Base-by-base conservation (phyloP, 2,113 vertebrate genomes). In the Polyodon spathula region DNA sequence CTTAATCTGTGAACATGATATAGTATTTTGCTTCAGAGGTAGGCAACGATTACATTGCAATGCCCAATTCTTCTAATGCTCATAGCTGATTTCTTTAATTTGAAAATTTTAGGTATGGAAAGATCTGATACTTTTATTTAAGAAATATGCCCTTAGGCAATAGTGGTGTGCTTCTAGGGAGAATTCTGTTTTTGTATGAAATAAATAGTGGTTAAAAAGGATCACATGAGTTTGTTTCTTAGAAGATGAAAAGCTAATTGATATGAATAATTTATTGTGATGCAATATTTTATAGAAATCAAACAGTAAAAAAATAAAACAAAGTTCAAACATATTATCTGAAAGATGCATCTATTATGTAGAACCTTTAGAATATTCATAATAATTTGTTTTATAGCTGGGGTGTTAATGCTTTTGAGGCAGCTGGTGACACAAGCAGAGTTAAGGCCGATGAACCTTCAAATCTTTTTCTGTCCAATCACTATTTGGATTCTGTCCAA, bases 61-160 rank as follows among this genome's bases (percentile, higher is more conserved):
- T 81, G 67, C 76, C 70, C 76, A 65, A 68, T 78, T 80, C 86
- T 71, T 87, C 83, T 81, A 76, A 81, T 79, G 66, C 74, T 60
- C 43, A 66, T 73, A 79, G 84, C 81, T 77, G 76, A 68, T 84
- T 85, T 82, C 86, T 94, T 92, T 95, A 88, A 81, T 90, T 93
- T 95, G 92, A 84, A 92, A 90, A 94, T 92, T 73, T 74, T 77
- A 91, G 88, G 81, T 93, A 91, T 88, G 89, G 84, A 92, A 89
- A 91, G 89, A 90, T 91, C 82, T 82, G 69, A 84, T 86, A 84
- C 89, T 92, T 92, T 93, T 92, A 87, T 93, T 94, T 91, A 90
- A 91, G 90, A 92, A 92, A 89, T 88, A 81, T 90, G 88, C 88
- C 93, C 89, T 78, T 72, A 71, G 91, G 93, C 89, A 76, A 84